Conservation (phyloP, 2,888 invertebrate species). For the Prosapia bicincta region DNA sequence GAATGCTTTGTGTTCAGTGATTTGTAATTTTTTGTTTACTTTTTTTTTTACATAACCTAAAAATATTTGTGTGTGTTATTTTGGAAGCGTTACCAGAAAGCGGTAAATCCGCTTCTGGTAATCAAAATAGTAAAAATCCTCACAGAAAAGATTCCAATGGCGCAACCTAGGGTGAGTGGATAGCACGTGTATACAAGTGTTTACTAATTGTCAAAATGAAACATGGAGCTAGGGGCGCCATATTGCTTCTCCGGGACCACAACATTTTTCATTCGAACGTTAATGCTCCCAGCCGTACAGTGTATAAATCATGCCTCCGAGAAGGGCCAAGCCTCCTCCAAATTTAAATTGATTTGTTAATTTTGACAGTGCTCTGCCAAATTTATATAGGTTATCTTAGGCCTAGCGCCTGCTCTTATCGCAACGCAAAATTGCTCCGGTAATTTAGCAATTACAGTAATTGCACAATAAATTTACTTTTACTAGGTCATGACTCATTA, state of each 20-base stretch:
- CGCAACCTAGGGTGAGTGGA: conserved; percentile 81
- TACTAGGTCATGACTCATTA: no score
- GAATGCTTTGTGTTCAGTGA: not conserved
- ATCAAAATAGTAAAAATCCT: conserved; percentile 24
- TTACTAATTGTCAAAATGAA: conserved; percentile 20
- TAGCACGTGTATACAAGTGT: conserved; percentile 13
- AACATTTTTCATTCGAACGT: conserved; percentile 24
- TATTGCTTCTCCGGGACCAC: conserved; percentile 17
- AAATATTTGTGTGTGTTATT: conserved; percentile 14
- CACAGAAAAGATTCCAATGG: conserved; percentile 52
- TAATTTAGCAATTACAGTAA: no score
- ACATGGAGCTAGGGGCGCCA: conserved; percentile 22
- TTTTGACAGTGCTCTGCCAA: not conserved
- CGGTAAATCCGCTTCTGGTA: conserved; percentile 25
- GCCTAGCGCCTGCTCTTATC: no score
- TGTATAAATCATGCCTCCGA: conserved; percentile 18
- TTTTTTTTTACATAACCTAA: not conserved
- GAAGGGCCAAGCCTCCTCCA: conserved; percentile 1
- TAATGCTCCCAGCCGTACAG: conserved; percentile 11
- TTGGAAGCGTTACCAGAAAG: conserved; percentile 18
- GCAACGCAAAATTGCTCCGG: no score
- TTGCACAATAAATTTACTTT: no score
- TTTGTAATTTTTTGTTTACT: not conserved
- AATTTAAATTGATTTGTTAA: conserved; percentile 18
- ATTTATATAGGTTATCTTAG: not conserved